Base-by-base conservation (phyloP, 2,888 invertebrate genomes). In the Aradus depressus region DNA sequence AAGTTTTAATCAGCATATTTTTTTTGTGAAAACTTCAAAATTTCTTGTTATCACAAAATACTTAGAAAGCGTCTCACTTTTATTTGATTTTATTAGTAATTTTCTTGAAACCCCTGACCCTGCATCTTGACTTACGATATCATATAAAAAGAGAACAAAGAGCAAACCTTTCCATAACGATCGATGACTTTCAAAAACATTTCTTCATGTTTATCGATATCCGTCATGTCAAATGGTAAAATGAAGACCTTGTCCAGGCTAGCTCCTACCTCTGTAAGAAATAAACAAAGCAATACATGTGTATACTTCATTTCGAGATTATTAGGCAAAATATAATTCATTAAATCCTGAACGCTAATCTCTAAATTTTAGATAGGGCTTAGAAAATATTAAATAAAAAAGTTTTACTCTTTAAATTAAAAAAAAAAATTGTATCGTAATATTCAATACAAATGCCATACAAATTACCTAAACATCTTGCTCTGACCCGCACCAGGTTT, bases 151-250 rank as follows among this genome's bases (percentile, higher is more conserved):
- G 22, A 18, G 19, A 6, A 39, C 22, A 8, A 43, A 52, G 12
- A 34, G 57, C 55, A 60, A 65, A 74, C 74, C 61, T 66, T 67
- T 38, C 79, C 83, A 65, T 84, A 87, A 63, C 81, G 75, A 25
- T 74, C 64, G 1, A 85, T 64, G 1, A 84, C 79, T 48, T 69
- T 66, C 42, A 78, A 69, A 26, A 84, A 76, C 25, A 74, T 70
- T 23, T 69, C 63, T 61, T 77, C 69, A 63, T 88, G 87, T 10
- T 67, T 66, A 0, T 74, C 67, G 22, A 76, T 63, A 18, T 80
- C 68, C 4, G 76, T 65, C 59, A 87, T 70, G 64, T 87, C 84
- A 68, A 87, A 71, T 1, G 77, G 77, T 14, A 86, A 60, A 0
- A 84, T 73, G 10, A 84, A 67, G 3, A 87, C 68, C 65, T 85